These are phyloP conservation scores for Apodemia mormo DNA, from an alignment of 2,888 invertebrate species.

Conservation along the genomic window DNA sequence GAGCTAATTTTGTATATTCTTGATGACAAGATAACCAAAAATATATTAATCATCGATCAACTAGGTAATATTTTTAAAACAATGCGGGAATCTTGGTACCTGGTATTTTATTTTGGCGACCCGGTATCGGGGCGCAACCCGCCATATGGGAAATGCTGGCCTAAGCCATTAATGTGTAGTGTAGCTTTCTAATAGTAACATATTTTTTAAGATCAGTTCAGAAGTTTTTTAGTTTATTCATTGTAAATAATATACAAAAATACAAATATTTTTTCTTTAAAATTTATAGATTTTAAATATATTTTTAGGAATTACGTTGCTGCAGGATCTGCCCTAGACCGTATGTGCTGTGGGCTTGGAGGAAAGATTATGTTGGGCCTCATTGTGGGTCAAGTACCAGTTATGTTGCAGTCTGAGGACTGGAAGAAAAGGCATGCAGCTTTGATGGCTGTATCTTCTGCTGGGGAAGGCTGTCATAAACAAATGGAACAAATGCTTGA, in stretches of 20 bases:
- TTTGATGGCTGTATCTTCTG: constrained; percentile 98
- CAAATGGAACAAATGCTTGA: constrained; percentile 98
- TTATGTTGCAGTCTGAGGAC: constrained; percentile 91
- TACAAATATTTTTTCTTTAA: too few relatives aligned
- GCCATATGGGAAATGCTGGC: too few relatives aligned
- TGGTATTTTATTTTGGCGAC: too few relatives aligned
- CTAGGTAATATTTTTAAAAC: too few relatives aligned
- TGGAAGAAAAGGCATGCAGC: constrained; percentile 98
- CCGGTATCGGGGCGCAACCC: too few relatives aligned
- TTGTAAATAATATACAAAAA: neutral
- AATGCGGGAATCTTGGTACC: too few relatives aligned
- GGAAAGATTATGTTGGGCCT: constrained; percentile 94
- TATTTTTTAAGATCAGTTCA: too few relatives aligned
- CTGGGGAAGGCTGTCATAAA: constrained; percentile 99
- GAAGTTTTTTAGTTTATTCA: neutral
- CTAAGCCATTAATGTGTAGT: too few relatives aligned
- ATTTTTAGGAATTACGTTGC: constrained; percentile 94
- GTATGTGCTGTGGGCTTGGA: constrained; percentile 98
- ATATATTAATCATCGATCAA: too few relatives aligned
- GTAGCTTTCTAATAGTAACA: too few relatives aligned
- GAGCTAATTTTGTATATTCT: too few relatives aligned
- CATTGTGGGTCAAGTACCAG: constrained; percentile 91
- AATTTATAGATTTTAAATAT: constrained; percentile 24
- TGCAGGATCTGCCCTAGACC: constrained; percentile 97
- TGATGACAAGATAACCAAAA: too few relatives aligned